Percentiles rank a stretch among this genome's conserved stretches.
These are phyloP conservation scores for Anthonomus grandis DNA, from an alignment of 1,140 invertebrate species.

Conservation along the genomic window DNA sequence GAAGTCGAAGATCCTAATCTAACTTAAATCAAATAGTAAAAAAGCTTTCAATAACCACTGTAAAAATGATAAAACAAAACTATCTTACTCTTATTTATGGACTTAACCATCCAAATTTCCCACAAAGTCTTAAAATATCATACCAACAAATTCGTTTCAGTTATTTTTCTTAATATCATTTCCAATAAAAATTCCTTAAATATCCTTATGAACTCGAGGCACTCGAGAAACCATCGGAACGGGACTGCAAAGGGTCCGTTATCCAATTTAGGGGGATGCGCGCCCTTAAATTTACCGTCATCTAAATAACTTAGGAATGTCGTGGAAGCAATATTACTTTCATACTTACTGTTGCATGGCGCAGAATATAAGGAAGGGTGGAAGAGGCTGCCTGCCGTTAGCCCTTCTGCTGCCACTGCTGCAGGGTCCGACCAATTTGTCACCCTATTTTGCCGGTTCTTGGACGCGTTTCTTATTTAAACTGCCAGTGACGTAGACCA, in stretches of 20 bases:
- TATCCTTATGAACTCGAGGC: slow-evolving; percentile 35
- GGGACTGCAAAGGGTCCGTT: slow-evolving; percentile 32
- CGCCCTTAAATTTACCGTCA: slow-evolving; percentile 40
- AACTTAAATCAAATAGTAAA: too few relatives aligned
- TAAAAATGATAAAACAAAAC: too few relatives aligned
- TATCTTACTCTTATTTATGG: too few relatives aligned
- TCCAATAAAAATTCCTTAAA: slow-evolving; percentile 17
- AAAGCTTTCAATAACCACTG: too few relatives aligned
- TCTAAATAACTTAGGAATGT: slow-evolving; percentile 44
- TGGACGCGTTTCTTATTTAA: slow-evolving; percentile 1
- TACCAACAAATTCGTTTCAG: too few relatives aligned
- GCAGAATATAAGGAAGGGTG: slow-evolving; percentile 34
- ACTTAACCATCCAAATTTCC: too few relatives aligned
- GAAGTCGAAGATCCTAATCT: too few relatives aligned
- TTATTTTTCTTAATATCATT: too few relatives aligned
- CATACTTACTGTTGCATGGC: slow-evolving; percentile 41
- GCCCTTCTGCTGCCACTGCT: background rate
- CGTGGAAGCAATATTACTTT: slow-evolving; percentile 43
- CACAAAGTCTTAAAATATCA: too few relatives aligned
- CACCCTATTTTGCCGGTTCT: slow-evolving; percentile 34
- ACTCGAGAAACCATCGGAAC: slow-evolving; percentile 7
- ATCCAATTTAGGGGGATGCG: slow-evolving; percentile 41
- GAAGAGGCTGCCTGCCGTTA: slow-evolving; percentile 26
- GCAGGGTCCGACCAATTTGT: slow-evolving; percentile 36
- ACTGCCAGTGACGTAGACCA: slow-evolving; percentile 6